Conservation (phyloP, 1,140 invertebrate species). For the Protaetia brevitarsis region DNA sequence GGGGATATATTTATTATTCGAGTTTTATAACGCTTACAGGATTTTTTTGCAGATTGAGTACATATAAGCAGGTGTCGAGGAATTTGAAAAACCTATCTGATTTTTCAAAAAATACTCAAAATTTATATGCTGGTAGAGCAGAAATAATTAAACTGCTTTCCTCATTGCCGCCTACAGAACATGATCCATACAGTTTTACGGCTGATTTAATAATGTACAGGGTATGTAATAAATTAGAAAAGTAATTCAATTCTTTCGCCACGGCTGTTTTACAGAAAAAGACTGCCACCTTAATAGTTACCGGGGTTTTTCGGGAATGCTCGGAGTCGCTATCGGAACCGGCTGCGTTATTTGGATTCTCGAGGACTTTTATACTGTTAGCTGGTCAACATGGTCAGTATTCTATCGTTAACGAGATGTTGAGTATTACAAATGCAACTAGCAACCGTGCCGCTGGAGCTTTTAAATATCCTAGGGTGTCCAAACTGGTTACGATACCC, state of each 20-base stretch:
- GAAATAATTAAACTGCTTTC: slow-evolving; percentile 72
- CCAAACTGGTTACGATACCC: slow-evolving; percentile 22
- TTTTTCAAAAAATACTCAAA: slow-evolving; percentile 35
- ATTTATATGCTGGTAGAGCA: slow-evolving; percentile 55
- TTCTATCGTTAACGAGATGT: slow-evolving; percentile 80
- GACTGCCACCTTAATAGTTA: slow-evolving; percentile 67
- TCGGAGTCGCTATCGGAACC: slow-evolving; percentile 33
- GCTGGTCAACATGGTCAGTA: slow-evolving; percentile 62
- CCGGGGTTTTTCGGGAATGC: slow-evolving; percentile 72
- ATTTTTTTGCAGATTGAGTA: slow-evolving; percentile 31
- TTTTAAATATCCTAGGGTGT: slow-evolving; percentile 32
- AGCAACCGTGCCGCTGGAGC: slow-evolving; percentile 55
- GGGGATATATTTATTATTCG: too few relatives aligned
- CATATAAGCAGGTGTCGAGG: slow-evolving; percentile 38
- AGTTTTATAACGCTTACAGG: neutral
- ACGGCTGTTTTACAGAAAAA: slow-evolving; percentile 52
- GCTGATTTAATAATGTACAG: slow-evolving; percentile 73
- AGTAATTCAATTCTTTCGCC: neutral
- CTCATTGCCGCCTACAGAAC: slow-evolving; percentile 72
- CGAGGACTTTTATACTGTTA: slow-evolving; percentile 71
- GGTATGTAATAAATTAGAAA: slow-evolving; percentile 56
- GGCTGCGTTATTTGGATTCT: slow-evolving; percentile 57
- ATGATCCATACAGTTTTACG: slow-evolving; percentile 77
- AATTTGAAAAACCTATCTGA: slow-evolving; percentile 42
- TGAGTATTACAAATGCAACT: slow-evolving; percentile 73